Evolutionary conservation across 2,797 vertebrate genomes (phyloP).

Genomic region (Chelonia mydas): DNA sequence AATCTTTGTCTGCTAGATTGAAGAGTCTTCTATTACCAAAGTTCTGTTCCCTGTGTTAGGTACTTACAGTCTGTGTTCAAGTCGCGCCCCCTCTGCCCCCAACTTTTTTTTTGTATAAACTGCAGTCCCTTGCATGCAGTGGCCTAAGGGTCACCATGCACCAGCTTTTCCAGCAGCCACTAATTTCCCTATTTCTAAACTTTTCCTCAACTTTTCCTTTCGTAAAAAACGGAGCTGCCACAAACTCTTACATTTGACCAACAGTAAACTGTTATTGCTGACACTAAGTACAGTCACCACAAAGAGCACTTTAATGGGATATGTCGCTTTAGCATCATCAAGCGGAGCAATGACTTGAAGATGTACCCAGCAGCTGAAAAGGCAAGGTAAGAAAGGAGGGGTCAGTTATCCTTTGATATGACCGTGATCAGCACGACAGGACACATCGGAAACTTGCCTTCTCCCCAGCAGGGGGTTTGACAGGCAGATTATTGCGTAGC

Average conservation of each 20-base stretch:
- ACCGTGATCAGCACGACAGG: not conserved
- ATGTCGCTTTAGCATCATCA: not conserved
- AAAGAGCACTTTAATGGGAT: too few species aligned
- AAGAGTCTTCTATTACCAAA: not conserved
- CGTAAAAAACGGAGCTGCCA: not conserved
- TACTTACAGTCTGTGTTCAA: not conserved
- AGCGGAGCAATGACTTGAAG: not conserved
- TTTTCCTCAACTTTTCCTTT: not conserved
- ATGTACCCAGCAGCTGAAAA: not conserved
- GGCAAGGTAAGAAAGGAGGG: not conserved
- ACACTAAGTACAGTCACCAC: not conserved
- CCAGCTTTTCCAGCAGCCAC: not conserved
- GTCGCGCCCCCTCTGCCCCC: rapidly evolving
- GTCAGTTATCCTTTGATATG: not conserved
- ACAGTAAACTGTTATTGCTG: not conserved
- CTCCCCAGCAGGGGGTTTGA: not conserved
- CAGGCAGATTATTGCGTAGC: not conserved
- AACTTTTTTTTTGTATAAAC: not conserved
- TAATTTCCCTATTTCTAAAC: not conserved
- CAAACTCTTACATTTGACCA: not conserved
- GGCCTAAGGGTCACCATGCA: not conserved
- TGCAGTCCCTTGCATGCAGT: not conserved
- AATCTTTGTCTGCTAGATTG: not conserved
- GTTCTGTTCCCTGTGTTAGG: not conserved
- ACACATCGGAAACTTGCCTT: not conserved